Evolutionary conservation across 2,888 invertebrate genomes (phyloP).

Genomic region (Drosophila pseudotakahashii): DNA sequence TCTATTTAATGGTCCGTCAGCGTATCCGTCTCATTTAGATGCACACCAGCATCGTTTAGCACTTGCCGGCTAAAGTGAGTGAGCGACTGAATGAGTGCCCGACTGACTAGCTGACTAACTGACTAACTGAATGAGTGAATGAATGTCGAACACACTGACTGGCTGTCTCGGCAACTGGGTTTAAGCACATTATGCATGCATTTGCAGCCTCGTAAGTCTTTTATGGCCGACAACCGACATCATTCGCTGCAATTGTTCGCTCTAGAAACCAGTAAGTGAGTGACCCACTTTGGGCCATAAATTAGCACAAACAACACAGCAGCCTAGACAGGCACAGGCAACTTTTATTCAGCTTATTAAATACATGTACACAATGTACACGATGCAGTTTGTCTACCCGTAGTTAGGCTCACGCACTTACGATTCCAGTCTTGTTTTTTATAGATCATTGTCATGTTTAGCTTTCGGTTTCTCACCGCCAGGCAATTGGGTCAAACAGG

Average conservation of each 20-base stretch:
- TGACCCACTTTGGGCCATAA: constrained; percentile 73
- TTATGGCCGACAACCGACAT: constrained; percentile 60
- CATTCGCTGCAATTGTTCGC: constrained; percentile 57
- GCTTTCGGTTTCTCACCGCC: constrained; percentile 48
- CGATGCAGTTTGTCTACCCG: constrained; percentile 14
- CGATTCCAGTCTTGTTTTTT: constrained; percentile 42
- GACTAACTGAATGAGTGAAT: constrained; percentile 14
- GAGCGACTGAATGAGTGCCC: constrained; percentile 5
- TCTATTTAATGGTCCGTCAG: constrained; percentile 39
- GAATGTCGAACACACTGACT: constrained; percentile 36
- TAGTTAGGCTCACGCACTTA: constrained; percentile 33
- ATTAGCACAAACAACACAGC: constrained; percentile 66
- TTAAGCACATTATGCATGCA: constrained; percentile 71
- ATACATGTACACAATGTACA: constrained; percentile 16
- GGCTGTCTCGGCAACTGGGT: constrained; percentile 40
- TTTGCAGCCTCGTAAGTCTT: constrained; percentile 60
- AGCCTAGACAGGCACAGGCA: constrained; percentile 38
- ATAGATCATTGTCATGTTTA: constrained; percentile 51
- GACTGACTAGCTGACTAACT: constrained; percentile 6
- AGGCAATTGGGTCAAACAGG: constrained; percentile 62
- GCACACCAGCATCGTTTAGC: constrained; percentile 49
- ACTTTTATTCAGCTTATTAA: constrained; percentile 59
- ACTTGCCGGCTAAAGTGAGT: constrained; percentile 52
- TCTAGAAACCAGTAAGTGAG: constrained; percentile 64
- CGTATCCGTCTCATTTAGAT: constrained; percentile 51